Evolutionary conservation across 2,888 invertebrate genomes (phyloP), one percentile per base, ranked within the genome.

Genomic region (Diachrysia chrysitis): DNA sequence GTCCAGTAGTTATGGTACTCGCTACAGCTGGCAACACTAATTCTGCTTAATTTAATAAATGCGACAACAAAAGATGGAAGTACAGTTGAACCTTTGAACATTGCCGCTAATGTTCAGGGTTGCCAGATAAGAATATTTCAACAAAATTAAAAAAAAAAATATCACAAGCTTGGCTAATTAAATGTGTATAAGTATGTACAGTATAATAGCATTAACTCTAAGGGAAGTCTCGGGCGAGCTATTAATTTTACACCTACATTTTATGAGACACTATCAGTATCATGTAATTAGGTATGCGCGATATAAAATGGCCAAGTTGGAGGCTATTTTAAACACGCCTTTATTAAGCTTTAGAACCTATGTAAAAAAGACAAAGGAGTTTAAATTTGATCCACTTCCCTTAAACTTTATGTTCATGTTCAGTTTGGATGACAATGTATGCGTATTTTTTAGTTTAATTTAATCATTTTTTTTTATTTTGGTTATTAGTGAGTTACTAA

Each of bases 31-130:
- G 79, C 66, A 74, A 78, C 79, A 72, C 68, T 69, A 62, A 78
- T 81, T 74, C 55, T 64, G 57, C 69, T 68, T 79, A 74, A 79
- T 81, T 72, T 78, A 74, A 81, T 78, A 81, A 74, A 70, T 57
- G 62, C 48, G 62, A 62, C 69, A 56, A 58, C 78, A 73, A 73
- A 71, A 79, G 65, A 77, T 80, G 65, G 63, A 61, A 69, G 58
- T 63, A 65, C 51, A 68, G 62, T 69, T 37, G 56, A 62, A 60
- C 48, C 68, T 70, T 69, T 37, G 56, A 62, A 60, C 48, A 70
- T 70, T 76, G 48, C 35, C 37, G 7, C 16, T 63, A 16, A 17
- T 1, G n/a, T 0, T 21, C n/a, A 81, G 81, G 81, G 79, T 66
- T 81, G 65, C 17, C 62, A 64, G 10, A 12, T 54, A 19, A 14